Evolutionary conservation across 2,888 invertebrate genomes (phyloP).

Genomic region (Lottia gigantea): DNA sequence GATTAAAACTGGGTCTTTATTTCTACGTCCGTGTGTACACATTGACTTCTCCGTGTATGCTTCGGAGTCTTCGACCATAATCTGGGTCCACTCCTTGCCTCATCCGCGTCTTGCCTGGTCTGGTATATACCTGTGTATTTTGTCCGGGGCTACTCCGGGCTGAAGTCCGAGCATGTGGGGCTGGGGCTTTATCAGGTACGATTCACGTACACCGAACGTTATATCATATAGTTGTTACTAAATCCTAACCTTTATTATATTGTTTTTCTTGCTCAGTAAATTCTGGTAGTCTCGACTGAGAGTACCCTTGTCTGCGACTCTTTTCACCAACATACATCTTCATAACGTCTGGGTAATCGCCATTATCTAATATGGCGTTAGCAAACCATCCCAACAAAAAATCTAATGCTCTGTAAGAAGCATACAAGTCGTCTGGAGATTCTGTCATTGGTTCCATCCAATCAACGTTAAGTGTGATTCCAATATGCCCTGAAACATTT

Average conservation of each 20-base stretch:
- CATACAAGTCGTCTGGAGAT: slow-evolving; percentile 41
- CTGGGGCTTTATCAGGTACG: too few relatives aligned
- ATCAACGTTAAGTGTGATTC: slow-evolving; percentile 55
- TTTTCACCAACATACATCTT: slow-evolving; percentile 45
- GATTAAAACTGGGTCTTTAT: too few relatives aligned
- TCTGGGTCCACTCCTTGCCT: too few relatives aligned
- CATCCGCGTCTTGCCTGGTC: too few relatives aligned
- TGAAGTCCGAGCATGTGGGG: too few relatives aligned
- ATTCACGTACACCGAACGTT: too few relatives aligned
- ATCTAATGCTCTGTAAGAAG: slow-evolving; percentile 52
- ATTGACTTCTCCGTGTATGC: too few relatives aligned
- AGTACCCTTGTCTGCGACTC: slow-evolving; percentile 46
- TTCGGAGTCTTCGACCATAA: too few relatives aligned
- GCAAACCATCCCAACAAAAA: slow-evolving; percentile 65
- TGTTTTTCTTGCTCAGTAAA: slow-evolving; percentile 58
- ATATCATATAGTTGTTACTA: too few relatives aligned
- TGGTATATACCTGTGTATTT: too few relatives aligned
- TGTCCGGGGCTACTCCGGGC: too few relatives aligned
- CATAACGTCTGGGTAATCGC: slow-evolving; percentile 71
- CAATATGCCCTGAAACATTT: slow-evolving; percentile 42
- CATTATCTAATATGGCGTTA: slow-evolving; percentile 58
- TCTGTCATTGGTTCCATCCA: slow-evolving; percentile 53
- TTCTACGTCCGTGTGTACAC: too few relatives aligned
- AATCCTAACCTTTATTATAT: slow-evolving; percentile 44
- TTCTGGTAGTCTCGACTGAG: slow-evolving; percentile 50